Evolutionary conservation across 1,140 invertebrate species (phyloP), one percentile per base, ranked within the genome.

Genomic region (Drosophila nasuta): DNA sequence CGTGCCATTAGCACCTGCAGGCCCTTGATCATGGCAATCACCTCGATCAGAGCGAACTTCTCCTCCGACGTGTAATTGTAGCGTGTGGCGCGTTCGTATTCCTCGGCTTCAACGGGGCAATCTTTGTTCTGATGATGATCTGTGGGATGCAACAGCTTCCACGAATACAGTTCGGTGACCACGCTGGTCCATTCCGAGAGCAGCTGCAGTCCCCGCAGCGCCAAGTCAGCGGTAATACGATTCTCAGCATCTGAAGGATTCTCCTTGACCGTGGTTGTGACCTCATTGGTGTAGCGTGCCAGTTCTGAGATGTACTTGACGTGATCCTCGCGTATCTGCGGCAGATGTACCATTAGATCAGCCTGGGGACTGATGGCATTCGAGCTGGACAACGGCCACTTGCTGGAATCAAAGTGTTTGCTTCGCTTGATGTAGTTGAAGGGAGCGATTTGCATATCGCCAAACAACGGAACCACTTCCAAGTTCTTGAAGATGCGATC

Each of bases 11-110:
- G 93, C 35, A 99, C 97, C 93, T 99, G 99, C 6, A 99, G 94
- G 1, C 98, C 98, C 94, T 99, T 99, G 77, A 99, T 99, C 98
- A 99, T 99, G 0, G 98, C 98, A 80, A 99, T 99, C 13, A 99
- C 97, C 94, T 99, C 98, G 78, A 99, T 99, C 43, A 99, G 93
- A 5, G 98, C 98, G 94, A 98, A 98, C 93, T 99, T 99, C 93
- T 99, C 99, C 89, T 98, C 98, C 25, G 97, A 96, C 6, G 96
- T 97, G 92, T 99, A 99, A 93, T 99, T 99, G 93, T 99, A 99
- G 17, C 98, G 95, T 0, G 98, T 99, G 1, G 98, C 98, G 93
- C 98, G 94, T 94, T 99, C 99, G 93, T 99, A 99, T 93, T 99
- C 98, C 93, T 99, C 99, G n/a, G 98, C 98, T 92, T 99, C 98